These are phyloP conservation scores for Xerus rutilus DNA, from an alignment of 2,797 vertebrate genomes.

Conservation along the genomic window DNA sequence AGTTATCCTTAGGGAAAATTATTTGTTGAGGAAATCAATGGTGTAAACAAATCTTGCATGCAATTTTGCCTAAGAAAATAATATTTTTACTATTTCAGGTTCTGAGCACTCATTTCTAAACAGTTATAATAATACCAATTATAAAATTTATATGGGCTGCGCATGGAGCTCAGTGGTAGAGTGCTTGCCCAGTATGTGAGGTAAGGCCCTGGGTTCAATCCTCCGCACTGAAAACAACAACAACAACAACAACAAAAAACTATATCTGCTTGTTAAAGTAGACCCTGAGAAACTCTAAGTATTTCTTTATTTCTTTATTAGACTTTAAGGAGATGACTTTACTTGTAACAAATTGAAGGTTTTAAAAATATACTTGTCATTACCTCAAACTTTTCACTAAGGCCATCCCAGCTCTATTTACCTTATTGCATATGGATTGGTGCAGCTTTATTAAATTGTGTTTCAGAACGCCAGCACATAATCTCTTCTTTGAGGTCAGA, in stretches of 20 bases:
- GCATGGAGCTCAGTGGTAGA: no score
- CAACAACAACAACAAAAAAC: neutral
- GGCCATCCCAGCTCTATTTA: neutral
- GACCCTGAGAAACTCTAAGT: neutral
- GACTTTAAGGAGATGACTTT: conserved; percentile 9
- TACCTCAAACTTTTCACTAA: neutral
- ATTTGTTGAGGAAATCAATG: conserved; percentile 21
- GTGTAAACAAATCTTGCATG: neutral
- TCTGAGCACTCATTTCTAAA: neutral
- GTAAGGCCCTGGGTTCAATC: neutral
- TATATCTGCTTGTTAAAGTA: neutral
- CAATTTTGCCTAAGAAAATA: neutral
- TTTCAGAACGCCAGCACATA: neutral
- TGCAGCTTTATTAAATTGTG: neutral
- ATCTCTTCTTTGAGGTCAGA: neutral
- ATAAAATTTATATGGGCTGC: neutral
- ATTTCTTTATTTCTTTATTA: conserved; percentile 10
- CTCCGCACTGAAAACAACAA: neutral
- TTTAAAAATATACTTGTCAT: neutral
- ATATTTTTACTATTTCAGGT: conserved; percentile 8
- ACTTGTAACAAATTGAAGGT: neutral
- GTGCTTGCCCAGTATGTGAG: neutral
- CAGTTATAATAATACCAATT: neutral
- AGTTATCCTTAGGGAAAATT: conserved; percentile 18
- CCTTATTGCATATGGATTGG: neutral